Evolutionary conservation across 1,140 invertebrate species (phyloP).

Genomic region (Pseudomyrmex gracilis): DNA sequence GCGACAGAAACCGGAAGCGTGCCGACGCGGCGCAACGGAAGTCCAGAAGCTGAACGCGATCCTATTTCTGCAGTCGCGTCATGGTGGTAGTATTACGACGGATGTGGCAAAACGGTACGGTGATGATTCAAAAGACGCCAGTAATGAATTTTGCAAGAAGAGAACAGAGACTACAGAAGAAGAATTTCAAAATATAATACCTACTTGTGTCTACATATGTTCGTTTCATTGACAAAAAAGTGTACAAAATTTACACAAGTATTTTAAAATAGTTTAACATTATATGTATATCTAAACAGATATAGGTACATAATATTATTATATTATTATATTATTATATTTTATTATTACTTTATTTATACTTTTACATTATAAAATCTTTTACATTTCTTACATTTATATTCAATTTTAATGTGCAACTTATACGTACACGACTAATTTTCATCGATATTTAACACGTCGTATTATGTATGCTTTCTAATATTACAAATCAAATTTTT

Average conservation of each 20-base stretch:
- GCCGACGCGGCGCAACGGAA: constrained; percentile 42
- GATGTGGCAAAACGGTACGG: constrained; percentile 37
- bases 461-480: neutral
- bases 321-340: too few relatives aligned
- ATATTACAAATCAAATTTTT: constrained; percentile 23
- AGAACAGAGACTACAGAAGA: neutral
- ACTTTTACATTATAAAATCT: too few relatives aligned
- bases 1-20: constrained; percentile 59
- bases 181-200: neutral
- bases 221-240: neutral
- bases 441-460: neutral
- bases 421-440: too few relatives aligned
- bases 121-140: neutral
- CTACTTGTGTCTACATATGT: neutral
- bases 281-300: too few relatives aligned
- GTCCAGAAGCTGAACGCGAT: constrained; percentile 44
- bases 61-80: constrained; percentile 36
- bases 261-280: neutral
- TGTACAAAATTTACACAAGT: neutral
- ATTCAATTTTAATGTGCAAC: too few relatives aligned
- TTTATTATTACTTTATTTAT: too few relatives aligned
- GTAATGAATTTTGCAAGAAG: constrained; percentile 19
- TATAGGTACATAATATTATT: too few relatives aligned
- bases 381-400: too few relatives aligned
- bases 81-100: constrained; percentile 46